phyloP scores from a whole-genome alignment of 2,113 vertebrate species.

The Chloroceryle aenea region DNA sequence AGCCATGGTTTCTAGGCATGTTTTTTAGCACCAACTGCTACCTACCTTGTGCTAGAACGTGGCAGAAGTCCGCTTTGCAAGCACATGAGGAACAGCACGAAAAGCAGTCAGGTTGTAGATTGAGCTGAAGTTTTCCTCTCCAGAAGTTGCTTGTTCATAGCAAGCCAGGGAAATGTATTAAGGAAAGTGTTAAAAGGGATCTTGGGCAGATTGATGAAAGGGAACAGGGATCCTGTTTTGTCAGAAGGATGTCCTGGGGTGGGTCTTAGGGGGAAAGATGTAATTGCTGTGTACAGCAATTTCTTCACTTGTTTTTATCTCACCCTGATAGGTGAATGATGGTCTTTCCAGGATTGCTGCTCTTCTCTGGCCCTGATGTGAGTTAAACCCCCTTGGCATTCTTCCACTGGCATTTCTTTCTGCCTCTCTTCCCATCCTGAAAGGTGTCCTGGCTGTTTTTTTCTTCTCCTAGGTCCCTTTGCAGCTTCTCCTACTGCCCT shows the following conservation, averaged over 20 bases:
- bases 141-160: neutral
- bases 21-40: neutral
- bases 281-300: neutral
- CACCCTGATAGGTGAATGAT: neutral
- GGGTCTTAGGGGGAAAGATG: neutral
- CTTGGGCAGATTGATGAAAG: neutral
- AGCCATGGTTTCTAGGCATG: neutral
- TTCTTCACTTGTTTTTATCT: neutral
- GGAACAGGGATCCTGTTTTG: neutral
- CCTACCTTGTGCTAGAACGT: neutral
- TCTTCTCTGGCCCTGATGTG: neutral
- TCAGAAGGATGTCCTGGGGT: neutral
- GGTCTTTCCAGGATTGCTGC: neutral
- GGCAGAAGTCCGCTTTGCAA: neutral
- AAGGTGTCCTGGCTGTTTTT: neutral
- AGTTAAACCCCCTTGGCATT: neutral
- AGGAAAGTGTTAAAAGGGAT: neutral
- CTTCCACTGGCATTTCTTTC: neutral
- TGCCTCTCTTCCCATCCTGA: neutral
- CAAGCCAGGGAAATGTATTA: neutral
- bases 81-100: neutral
- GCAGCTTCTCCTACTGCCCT: neutral
- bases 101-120: neutral
- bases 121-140: neutral
- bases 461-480: neutral